Evolutionary conservation across 2,888 invertebrate genomes (phyloP).

Genomic region (Sminthurinus aureus): DNA sequence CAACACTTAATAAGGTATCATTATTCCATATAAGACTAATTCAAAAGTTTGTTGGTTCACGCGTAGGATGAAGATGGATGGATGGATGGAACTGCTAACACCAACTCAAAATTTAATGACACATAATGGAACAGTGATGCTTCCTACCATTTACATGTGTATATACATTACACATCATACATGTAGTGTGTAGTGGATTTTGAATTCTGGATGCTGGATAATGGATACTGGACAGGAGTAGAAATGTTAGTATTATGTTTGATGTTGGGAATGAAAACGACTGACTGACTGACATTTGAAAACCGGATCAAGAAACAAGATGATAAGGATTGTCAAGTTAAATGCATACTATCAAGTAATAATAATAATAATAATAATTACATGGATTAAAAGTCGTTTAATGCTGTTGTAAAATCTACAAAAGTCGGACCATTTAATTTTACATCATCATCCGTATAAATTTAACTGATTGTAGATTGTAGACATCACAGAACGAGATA

Average conservation of each 20-base stretch:
- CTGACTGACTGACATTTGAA: slow-evolving; percentile 15
- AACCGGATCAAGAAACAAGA: slow-evolving; percentile 25
- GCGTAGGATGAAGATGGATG: background rate
- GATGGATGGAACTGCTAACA: slow-evolving; percentile 24
- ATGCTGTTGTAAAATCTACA: background rate
- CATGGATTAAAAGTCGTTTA: background rate
- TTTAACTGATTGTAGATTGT: background rate
- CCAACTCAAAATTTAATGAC: slow-evolving; percentile 21
- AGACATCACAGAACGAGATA: no score
- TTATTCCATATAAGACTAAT: slow-evolving; percentile 49
- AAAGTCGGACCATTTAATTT: slow-evolving; percentile 1
- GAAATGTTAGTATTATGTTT: background rate
- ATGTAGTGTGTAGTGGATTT: background rate
- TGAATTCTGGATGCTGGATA: background rate
- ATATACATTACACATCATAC: background rate
- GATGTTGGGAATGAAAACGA: background rate
- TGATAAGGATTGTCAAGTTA: background rate
- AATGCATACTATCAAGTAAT: no score
- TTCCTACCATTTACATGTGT: background rate
- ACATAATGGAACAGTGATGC: background rate
- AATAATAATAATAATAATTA: background rate
- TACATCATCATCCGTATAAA: background rate
- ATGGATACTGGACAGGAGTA: background rate
- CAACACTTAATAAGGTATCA: slow-evolving; percentile 50
- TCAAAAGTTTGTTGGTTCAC: slow-evolving; percentile 19